Base-by-base conservation (phyloP, 2,113 vertebrate species). In the Toxotes chatareus region DNA sequence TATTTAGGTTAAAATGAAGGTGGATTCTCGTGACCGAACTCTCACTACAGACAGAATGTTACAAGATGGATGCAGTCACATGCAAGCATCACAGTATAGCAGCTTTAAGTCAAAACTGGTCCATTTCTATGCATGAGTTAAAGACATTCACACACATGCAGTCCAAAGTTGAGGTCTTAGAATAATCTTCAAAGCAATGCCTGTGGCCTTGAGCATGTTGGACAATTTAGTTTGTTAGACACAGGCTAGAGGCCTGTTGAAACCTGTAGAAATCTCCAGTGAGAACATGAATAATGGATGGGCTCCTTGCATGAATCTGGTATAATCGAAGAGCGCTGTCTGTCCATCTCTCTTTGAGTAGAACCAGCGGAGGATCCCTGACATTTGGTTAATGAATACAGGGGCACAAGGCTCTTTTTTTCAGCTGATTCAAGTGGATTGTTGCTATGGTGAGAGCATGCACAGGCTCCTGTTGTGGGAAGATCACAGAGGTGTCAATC, bases 401-500 rank as follows among this genome's bases (percentile, higher is more conserved):
- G 55, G 79, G 65, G 49, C 59, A 65, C 14, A 16, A 0, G 21
- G 46, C 46, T 21, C 38, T 59, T 63, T 34, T 56, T 66, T 42
- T 6, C 55, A 66, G 31, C 55, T 32, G 77, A 89, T 85, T 85
- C 66, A 66, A 81, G 68, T 78, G 82, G 85, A 68, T 80, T 63
- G 93, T 93, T 93, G 91, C 89, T 77, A 92, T 93, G 91, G 92
- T 79, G 89, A 93, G 60, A 42, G 63, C 80, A 65, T 80, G 79
- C 49, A 63, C 59, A 32, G 42, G 56, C 73, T 85, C 74, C 42
- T 68, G 75, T 81, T 84, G 86, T 69, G 70, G 62, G 47, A 34
- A 61, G 79, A 87, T 87, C 76, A 86, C 82, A 84, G 79, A 79
- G 5, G 69, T 73, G 80, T 73, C 88, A 76, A 76, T 90, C 84